Conservation (phyloP, 2,888 invertebrate genomes). For the Amphipyra berbera region DNA sequence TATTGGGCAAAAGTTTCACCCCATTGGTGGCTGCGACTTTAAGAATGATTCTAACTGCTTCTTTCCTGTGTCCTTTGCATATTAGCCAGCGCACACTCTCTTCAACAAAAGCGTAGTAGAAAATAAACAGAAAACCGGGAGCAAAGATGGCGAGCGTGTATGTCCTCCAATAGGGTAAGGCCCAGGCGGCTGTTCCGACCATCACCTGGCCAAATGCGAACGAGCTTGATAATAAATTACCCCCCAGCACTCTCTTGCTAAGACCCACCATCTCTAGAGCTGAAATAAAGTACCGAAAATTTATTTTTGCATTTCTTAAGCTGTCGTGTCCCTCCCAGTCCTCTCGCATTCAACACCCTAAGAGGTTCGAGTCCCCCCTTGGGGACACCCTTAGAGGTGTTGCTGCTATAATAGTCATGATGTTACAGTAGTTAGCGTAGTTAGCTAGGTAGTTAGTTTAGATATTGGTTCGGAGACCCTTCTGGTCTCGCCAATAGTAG, state of each 20-base stretch:
- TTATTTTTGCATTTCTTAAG: no score
- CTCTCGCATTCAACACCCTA: no score
- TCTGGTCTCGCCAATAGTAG: no score
- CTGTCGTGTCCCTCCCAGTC: no score
- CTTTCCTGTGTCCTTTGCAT: constrained; percentile 88
- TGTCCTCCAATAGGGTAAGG: constrained; percentile 91
- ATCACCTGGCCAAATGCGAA: constrained; percentile 91
- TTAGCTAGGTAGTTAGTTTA: no score
- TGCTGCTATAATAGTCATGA: no score
- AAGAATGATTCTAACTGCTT: constrained; percentile 84
- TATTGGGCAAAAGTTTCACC: constrained; percentile 74
- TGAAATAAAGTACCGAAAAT: constrained; percentile 66
- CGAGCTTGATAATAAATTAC: constrained; percentile 91
- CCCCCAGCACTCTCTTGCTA: constrained; percentile 91
- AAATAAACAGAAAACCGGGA: constrained; percentile 90
- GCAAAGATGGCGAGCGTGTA: constrained; percentile 90
- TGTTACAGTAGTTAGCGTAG: no score
- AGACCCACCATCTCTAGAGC: constrained; percentile 92
- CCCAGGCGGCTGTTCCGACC: constrained; percentile 90
- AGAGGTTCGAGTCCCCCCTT: no score
- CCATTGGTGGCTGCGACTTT: constrained; percentile 83
- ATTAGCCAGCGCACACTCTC: constrained; percentile 93
- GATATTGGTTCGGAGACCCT: no score
- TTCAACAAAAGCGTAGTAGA: constrained; percentile 91
- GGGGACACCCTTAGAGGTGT: no score